These are phyloP conservation scores for Telenomus remus DNA, from an alignment of 1,140 invertebrate species.

Conservation along the genomic window DNA sequence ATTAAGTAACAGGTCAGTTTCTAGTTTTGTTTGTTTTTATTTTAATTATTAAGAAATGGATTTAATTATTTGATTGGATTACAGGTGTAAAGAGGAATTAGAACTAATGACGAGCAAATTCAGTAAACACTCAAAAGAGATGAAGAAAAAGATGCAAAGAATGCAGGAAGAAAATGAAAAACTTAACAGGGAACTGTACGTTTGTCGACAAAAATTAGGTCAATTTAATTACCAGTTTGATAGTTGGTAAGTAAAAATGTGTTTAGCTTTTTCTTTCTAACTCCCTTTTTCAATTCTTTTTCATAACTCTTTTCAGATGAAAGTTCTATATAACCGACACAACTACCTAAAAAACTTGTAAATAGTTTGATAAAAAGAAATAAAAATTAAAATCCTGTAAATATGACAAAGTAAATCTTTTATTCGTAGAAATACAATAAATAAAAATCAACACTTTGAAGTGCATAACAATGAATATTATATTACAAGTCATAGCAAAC, in stretches of 20 bases:
- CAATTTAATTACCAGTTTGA: constrained; percentile 65
- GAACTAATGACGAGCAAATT: constrained; percentile 79
- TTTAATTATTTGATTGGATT: constrained; percentile 27
- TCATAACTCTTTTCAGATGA: neutral
- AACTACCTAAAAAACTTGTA: no score
- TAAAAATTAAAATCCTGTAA: neutral
- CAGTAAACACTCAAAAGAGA: constrained; percentile 76
- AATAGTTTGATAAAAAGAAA: neutral
- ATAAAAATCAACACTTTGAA: neutral
- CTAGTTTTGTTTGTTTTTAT: neutral
- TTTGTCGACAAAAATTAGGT: constrained; percentile 72
- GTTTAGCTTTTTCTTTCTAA: neutral
- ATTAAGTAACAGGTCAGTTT: constrained; percentile 68
- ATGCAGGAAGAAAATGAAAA: constrained; percentile 77
- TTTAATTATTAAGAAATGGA: constrained; percentile 3
- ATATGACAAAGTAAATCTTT: neutral
- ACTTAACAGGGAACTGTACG: constrained; percentile 73
- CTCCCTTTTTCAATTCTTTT: no score
- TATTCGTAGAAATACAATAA: neutral
- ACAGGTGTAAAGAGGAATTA: constrained; percentile 80
- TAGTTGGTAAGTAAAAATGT: constrained; percentile 15
- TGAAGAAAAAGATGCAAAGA: constrained; percentile 58
- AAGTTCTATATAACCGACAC: neutral
- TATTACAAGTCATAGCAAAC: neutral
- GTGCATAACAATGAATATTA: neutral